These are phyloP conservation scores for Homarus gammarus DNA, from an alignment of 2,888 invertebrate genomes.

Conservation along the genomic window DNA sequence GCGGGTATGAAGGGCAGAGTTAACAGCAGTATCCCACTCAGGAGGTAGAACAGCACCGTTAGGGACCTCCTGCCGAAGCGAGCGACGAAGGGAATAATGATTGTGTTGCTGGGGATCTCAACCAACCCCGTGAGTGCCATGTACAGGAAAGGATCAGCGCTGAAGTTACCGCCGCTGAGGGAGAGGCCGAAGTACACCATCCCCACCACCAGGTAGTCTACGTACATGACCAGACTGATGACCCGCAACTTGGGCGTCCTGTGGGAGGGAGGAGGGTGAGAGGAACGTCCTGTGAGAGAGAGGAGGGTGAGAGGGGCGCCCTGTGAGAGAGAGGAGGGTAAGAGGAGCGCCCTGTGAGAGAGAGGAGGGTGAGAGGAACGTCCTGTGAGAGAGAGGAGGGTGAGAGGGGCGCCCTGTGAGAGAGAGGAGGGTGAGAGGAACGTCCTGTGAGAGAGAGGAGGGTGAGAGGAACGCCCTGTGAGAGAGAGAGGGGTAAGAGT, in stretches of 20 bases:
- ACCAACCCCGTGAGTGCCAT: conserved; percentile 57
- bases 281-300: neutral
- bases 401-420: too few species aligned
- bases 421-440: too few species aligned
- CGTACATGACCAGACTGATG: conserved; percentile 22
- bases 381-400: too few species aligned
- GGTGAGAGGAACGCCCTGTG: too few species aligned
- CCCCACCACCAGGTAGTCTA: conserved; percentile 17
- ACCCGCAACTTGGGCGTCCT: neutral
- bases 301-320: too few species aligned
- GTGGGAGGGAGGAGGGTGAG: neutral
- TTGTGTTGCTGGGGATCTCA: conserved; percentile 41
- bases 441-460: too few species aligned
- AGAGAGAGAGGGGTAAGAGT: too few species aligned
- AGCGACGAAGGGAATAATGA: conserved; percentile 8
- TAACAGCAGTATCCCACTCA: conserved; percentile 26
- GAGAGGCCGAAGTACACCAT: conserved; percentile 55
- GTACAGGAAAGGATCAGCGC: conserved; percentile 51
- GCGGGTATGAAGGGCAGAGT: conserved; percentile 18
- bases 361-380: too few species aligned
- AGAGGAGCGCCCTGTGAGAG: too few species aligned
- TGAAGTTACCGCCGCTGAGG: conserved; percentile 13
- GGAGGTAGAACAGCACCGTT: neutral
- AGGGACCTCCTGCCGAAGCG: conserved; percentile 36
- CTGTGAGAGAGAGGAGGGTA: too few species aligned